Base-by-base conservation (phyloP, 2,888 invertebrate genomes). In the Drosophila melanocephala region DNA sequence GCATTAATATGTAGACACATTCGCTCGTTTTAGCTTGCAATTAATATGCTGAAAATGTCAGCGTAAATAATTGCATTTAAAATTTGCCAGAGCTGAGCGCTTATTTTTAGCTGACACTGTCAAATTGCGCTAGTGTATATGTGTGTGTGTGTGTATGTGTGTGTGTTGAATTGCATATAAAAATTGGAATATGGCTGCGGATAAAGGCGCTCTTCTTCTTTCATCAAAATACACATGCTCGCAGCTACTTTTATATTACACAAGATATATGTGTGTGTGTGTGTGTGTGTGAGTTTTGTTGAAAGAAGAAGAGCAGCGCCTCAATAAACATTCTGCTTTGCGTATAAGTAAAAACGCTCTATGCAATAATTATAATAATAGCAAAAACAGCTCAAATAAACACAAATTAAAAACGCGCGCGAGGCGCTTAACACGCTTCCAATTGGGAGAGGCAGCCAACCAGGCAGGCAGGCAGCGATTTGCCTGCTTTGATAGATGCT, bases 351-450 rank as follows among this genome's bases (percentile, higher is more conserved):
- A 69, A 69, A 72, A 58, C 75, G 74, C 68, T 51, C 79, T 68
- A 72, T 74, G 83, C 79, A 77, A 81, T 81, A 88, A 89, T 79
- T 88, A 83, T 81, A 77, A 79, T 86, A 77, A 86, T 77, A 73
- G 84, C 81, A 59, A 72, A 67, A 83, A 61, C 66, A 64, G 81
- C 69, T 67, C 56, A 82, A 88, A 84, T 88, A 87, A 88, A 88
- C 90, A 88, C 88, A 86, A 83, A 73, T 70, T 58, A 63, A 37
- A 47, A 35, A 35, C 26, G 55, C 35, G 72, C 58, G 81, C 78
- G 65, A 76, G 65, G 73, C 86, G 80, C 84, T 70, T 77, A 89
- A 87, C 89, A 87, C 83, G 82, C 88, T 87, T 85, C 73, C 78
- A 78, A 82, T 87, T 89, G 87, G 81, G 83, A 80, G 78, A 83